phyloP scores from a whole-genome alignment of 2,888 invertebrate species.

The Therioaphis trifolii region DNA sequence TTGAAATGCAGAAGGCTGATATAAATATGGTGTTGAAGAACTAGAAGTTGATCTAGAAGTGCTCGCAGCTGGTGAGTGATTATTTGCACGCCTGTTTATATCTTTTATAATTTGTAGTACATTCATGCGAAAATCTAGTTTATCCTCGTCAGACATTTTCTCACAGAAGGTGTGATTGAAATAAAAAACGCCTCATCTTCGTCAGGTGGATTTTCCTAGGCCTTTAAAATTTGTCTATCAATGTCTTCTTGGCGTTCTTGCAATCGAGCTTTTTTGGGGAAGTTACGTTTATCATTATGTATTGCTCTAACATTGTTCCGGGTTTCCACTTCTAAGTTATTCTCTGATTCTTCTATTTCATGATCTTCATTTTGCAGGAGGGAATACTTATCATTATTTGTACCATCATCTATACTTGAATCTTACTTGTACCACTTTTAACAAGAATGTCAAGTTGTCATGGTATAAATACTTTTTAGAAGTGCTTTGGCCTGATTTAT shows the following conservation, averaged over 20 bases:
- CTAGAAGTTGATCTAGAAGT: constrained; percentile 13
- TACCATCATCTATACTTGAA: not conserved
- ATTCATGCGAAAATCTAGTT: not conserved
- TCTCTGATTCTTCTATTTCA: not conserved
- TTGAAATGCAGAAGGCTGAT: not conserved
- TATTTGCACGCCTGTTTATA: constrained; percentile 7
- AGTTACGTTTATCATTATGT: not conserved
- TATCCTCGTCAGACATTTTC: not conserved
- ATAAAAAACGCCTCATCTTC: constrained; percentile 7
- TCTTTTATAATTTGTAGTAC: not conserved
- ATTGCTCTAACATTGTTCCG: not conserved
- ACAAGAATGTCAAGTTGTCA: not conserved
- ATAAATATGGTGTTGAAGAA: not conserved
- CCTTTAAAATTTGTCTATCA: not conserved
- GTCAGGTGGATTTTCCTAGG: not conserved
- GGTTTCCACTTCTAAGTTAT: not conserved
- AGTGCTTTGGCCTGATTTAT: not conserved
- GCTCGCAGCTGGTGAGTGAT: not conserved
- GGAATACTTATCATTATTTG: not conserved
- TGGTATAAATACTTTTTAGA: not conserved
- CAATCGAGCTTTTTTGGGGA: constrained; percentile 15
- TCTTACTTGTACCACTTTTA: not conserved
- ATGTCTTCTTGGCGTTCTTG: constrained; percentile 1
- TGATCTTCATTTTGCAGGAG: constrained; percentile 7
- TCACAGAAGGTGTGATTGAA: not conserved